Percentiles rank a stretch among this genome's conserved stretches.
Conservation (phyloP, 2,113 vertebrate species). For the Oreotrochilus melanogaster region DNA sequence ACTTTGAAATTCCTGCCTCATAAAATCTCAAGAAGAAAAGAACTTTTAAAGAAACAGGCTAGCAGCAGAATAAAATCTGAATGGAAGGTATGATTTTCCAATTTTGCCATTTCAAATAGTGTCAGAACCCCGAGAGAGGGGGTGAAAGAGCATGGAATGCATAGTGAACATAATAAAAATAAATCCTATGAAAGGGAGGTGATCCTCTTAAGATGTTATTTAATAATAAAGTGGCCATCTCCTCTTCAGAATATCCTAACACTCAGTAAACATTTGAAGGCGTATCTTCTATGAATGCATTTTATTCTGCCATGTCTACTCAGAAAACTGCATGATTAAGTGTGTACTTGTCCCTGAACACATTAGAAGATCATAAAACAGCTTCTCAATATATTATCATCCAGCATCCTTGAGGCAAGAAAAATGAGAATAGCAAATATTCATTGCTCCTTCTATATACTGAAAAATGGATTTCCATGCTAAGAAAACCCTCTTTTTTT, state of each 20-base stretch:
- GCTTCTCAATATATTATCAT: background rate
- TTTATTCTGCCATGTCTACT: background rate
- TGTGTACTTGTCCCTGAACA: background rate
- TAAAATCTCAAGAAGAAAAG: background rate
- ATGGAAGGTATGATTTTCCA: background rate
- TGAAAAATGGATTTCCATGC: background rate
- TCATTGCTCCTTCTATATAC: background rate
- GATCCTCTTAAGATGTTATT: background rate
- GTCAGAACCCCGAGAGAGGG: background rate
- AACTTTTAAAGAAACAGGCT: background rate
- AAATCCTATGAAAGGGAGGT: background rate
- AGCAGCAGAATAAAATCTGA: background rate
- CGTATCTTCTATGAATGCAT: background rate
- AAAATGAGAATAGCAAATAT: slow-evolving; percentile 11
- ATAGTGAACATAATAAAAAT: background rate
- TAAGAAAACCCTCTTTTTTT: background rate
- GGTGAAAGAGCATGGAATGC: background rate
- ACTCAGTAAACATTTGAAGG: background rate
- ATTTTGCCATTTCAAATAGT: background rate
- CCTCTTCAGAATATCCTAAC: background rate
- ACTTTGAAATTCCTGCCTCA: background rate
- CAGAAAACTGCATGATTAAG: slow-evolving; percentile 31
- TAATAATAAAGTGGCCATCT: background rate
- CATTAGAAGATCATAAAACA: background rate
- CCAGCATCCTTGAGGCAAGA: background rate